Base-by-base conservation (phyloP, 2,113 vertebrate species). In the Nansenia antarctica region DNA sequence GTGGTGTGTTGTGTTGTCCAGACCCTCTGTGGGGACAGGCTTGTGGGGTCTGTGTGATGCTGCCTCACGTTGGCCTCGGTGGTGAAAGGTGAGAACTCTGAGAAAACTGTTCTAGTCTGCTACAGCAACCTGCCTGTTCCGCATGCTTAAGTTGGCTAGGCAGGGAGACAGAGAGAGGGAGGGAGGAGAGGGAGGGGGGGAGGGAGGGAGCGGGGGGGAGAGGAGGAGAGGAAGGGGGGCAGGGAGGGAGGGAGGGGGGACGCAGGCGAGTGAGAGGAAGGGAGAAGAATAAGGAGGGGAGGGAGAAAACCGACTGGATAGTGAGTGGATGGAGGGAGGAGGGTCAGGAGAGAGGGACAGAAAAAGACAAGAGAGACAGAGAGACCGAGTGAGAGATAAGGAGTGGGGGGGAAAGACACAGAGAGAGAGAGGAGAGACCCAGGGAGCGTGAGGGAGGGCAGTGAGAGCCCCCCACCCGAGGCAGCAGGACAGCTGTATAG, bases 1-100 rank as follows among this genome's bases (percentile, higher is more conserved):
- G 9, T 2, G 2, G 2, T 2, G 9, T 26, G 9, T 54, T 31
- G 49, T 18, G 20, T 62, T 11, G 11, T 62, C 4, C 9, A n/a
- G n/a, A n/a, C n/a, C 84, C 81, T 88, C 82, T 47, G 60, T n/a
- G 39, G 83, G 80, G 76, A 84, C 82, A 31, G 65, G 82, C 6
- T 14, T 49, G 15, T 31, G 26, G 26, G 26, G 84, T 63, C 82
- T 64, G 31, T 73, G 84, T 49, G 65, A 62, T 74, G 77, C 73
- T 69, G 82, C 82, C 84, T 88, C 83, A 76, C 81, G 72, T 83
- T 86, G 77, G 83, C 73, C 80, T 73, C 37, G 75, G 87, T n/a
- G n/a, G 86, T 88, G 89, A 89, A 90, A 90, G 89, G 89, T 90
- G 89, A 90, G 87, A 88, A 90, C 83, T 86, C 89, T 90, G 89